phyloP scores from a whole-genome alignment of 2,113 vertebrate species.

The Cavia porcellus region DNA sequence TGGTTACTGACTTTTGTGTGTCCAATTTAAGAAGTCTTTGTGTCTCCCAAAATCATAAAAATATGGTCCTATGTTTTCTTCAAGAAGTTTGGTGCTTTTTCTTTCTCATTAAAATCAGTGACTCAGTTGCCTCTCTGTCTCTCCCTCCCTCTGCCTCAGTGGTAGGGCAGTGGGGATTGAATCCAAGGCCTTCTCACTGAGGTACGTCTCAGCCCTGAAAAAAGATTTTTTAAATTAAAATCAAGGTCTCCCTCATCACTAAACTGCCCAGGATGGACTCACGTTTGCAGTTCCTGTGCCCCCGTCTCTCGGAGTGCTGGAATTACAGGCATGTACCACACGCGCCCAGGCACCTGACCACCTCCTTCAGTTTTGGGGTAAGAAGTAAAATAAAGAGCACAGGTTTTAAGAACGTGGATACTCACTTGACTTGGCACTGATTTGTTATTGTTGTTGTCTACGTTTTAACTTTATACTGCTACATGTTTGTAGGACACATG shows the following conservation, averaged over 20 bases:
- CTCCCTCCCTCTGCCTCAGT: not conserved
- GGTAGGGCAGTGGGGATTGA: not conserved
- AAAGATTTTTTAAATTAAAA: not conserved
- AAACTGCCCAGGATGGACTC: not conserved
- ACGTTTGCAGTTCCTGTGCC: not conserved
- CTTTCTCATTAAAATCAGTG: not conserved
- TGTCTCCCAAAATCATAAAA: not conserved
- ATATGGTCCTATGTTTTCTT: not conserved
- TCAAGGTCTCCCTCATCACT: not conserved
- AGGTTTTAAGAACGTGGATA: not conserved
- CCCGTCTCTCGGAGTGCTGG: not conserved
- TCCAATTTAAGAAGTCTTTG: conserved; percentile 9
- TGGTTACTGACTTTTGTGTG: not conserved
- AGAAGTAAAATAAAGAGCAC: not conserved
- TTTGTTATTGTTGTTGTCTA: not conserved
- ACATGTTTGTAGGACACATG: not conserved
- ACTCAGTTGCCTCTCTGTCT: not conserved
- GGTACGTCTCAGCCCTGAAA: not conserved
- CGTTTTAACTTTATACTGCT: not conserved
- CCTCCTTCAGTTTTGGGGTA: not conserved
- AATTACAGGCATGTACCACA: not conserved
- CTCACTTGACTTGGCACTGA: not conserved
- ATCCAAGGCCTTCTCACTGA: not conserved
- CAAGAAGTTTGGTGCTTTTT: not conserved
- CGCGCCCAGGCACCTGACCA: not conserved